Base-by-base conservation (phyloP, 1,140 invertebrate species). In the Anadara kagoshimensis region DNA sequence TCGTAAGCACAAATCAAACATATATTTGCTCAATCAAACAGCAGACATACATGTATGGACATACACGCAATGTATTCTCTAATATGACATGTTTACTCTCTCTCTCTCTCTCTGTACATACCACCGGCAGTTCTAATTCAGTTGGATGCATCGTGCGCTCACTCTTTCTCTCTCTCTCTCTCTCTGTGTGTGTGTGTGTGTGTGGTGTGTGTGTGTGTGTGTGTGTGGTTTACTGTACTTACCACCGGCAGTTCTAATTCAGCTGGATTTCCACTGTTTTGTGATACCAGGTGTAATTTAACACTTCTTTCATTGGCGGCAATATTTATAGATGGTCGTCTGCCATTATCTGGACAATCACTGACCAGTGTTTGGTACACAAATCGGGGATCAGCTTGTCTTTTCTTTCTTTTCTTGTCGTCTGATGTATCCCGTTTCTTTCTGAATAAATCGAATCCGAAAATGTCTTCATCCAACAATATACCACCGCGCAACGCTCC, bases 261-360 rank as follows among this genome's bases (percentile, higher is more conserved):
- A 5, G 53, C 44, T 29, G 57, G 62, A 22, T 20, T 36, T 1
- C 41, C 54, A 22, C 43, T 68, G 24, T 59, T 53, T 12, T 65
- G 26, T 18, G 68, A 62, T 18, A 61, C 18, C 18, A 75, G 43
- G 14, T 22, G 24, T 45, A 75, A 51, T 36, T 62, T 69, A 11
- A 75, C 63, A 41, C 51, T 75, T n/a, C 54, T 58, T 10, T 75
- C 73, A 58, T 75, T 75, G 11, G 73, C 73, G 10, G 62, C 44
- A 18, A 75, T 56, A 14, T 62, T 53, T 10, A 75, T 56, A 2
- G 73, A 75, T 16, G 73, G 67, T 12, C 47, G 51, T 18, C 18
- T 12, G 29, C 58, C 58, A 14, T 41, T 24, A 3, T 43, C 45
- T 18, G 62, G 44, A 66, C 73, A 75, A 61, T 75, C 70, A 8